These are phyloP conservation scores for Anthopleura sola DNA, from an alignment of 64 coral and sea anemone species.

Conservation along the genomic window DNA sequence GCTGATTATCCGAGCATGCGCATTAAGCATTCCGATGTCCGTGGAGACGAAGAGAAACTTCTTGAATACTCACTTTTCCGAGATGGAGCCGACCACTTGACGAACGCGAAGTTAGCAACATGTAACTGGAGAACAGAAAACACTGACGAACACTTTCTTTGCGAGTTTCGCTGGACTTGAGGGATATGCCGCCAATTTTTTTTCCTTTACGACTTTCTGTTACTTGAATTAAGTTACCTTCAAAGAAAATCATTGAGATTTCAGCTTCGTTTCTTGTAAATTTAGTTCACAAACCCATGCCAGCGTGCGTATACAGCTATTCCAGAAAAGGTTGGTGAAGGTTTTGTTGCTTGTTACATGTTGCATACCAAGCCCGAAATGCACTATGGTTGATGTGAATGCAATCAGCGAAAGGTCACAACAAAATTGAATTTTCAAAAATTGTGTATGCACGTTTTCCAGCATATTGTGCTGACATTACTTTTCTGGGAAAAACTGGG, in stretches of 20 bases:
- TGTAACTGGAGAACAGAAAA: conserved; percentile 84
- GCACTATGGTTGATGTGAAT: no score
- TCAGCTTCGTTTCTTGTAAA: no score
- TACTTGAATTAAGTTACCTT: conserved; percentile 96
- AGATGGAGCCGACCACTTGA: conserved; percentile 88
- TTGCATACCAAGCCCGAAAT: no score
- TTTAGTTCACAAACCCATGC: no score
- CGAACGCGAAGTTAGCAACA: conserved; percentile 82
- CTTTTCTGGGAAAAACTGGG: no score
- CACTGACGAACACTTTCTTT: conserved; percentile 88
- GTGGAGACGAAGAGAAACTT: not conserved
- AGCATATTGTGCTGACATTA: no score
- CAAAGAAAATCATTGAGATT: not conserved
- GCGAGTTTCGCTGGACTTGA: conserved; percentile 67
- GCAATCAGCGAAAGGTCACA: no score
- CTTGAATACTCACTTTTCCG: conserved; percentile 55
- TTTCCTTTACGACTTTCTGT: conserved; percentile 81
- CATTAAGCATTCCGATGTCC: not conserved
- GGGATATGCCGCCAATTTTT: conserved; percentile 82
- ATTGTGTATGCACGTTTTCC: no score
- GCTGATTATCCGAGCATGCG: not conserved
- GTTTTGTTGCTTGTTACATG: no score
- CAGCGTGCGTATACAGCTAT: no score
- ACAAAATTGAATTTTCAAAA: no score
- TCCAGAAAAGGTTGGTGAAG: no score